Evolutionary conservation across 2,797 vertebrate genomes (phyloP), one percentile per base, ranked within the genome.

Genomic region (Hydrolagus colliei): DNA sequence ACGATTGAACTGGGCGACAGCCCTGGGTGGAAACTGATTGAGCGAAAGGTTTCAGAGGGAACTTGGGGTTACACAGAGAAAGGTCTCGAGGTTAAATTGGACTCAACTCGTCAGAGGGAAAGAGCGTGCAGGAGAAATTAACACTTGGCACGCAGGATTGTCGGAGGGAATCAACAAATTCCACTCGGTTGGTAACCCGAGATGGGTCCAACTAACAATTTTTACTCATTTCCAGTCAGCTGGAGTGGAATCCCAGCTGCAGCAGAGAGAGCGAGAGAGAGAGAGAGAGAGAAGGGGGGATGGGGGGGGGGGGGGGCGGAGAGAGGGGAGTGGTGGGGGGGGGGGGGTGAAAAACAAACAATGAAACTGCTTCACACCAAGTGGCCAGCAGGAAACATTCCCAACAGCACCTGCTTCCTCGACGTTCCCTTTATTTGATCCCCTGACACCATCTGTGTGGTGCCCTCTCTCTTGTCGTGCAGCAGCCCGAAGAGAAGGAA

Each of bases 351-450:
- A 91, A 88, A 91, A 91, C 90, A 90, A 91, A 91, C 91, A 91
- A 91, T 92, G 88, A 90, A 87, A 91, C 90, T 67, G 84, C 88
- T 89, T 65, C 88, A 16, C 87, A 80, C 76, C 11, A 87, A 75
- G 88, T 88, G 89, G 86, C 90, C 94, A 93, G 94, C 94, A 93
- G 94, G 94, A 95, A 94, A 88, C 90, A 92, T 95, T 93, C 93
- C 93, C 94, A 92, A 90, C 91, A 93, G 90, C 93, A 94, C 93
- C 94, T 95, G 94, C 91, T 94, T 95, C 94, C 94, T 94, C 93
- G 92, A 90, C 88, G 89, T 88, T 87, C 90, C 86, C 86, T 91
- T 92, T 92, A 88, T 92, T 93, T 91, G 92, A 92, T 92, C 92
- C 91, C 89, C 89, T 89, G 92, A 92, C 91, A 91, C 92, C 92